Base-by-base conservation (phyloP, 2,797 vertebrate species). In the Ispidina lecontei region DNA sequence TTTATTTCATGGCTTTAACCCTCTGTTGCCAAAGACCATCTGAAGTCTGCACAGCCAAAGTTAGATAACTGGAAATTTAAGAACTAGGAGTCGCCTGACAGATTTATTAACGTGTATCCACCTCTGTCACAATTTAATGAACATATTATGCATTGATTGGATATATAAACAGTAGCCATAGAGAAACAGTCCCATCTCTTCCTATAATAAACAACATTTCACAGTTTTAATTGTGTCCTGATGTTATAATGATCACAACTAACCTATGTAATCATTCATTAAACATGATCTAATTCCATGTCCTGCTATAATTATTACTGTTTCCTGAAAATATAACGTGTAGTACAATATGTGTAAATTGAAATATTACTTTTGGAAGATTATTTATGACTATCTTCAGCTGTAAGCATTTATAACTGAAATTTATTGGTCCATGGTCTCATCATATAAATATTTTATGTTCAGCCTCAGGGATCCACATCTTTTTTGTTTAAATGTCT, bases 391-490 rank as follows among this genome's bases (percentile, higher is more conserved):
- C 95, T 94, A 97, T 95, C 95, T 93, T 92, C 89, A 96, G 93
- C 96, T 96, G 93, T 96, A 97, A 97, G 96, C 97, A 96, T 97
- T 97, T 97, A 94, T 96, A 97, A 97, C 94, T 63, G 68, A 96
- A 97, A 97, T 97, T 97, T 97, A 97, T 97, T 97, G 95, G 96
- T 92, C 95, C 93, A 95, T 4, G 59, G 85, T 96, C 94, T 95
- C 93, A 96, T 97, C 95, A 86, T 97, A 97, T 98, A 95, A 98
- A 98, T 98, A 98, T 97, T 98, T 98, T 97, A 98, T 97, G 91
- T 92, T 96, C 90, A 96, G 96, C 97, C 97, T 96, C 87, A 82
- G 96, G 97, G 97, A 97, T 93, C 93, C 64, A 95, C 93, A 92
- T 97, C 96, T 97, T 96, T 93, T 93, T 92, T 65, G 31, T 97